Percentiles rank a stretch among this genome's conserved stretches.
These are phyloP conservation scores for Drosophila sturtevanti DNA, from an alignment of 1,140 invertebrate species.

Conservation along the genomic window DNA sequence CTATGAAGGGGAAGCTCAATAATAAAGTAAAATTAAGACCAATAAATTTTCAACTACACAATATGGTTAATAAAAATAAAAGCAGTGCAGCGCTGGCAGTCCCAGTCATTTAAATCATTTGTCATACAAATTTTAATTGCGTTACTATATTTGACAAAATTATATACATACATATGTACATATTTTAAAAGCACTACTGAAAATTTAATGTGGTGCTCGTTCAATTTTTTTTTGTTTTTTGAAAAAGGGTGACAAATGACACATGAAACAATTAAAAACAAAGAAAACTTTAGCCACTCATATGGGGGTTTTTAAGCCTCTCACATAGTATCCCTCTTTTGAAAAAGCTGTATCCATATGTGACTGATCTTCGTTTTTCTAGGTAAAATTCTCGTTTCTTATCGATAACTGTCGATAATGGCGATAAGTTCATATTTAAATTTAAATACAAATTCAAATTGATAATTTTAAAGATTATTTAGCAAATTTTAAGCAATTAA, in stretches of 20 bases:
- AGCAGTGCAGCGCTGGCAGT: too few species aligned
- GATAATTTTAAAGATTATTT: conserved; percentile 11
- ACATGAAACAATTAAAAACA: too few species aligned
- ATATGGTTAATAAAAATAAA: too few species aligned
- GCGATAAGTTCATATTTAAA: not conserved
- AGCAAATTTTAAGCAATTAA: conserved; percentile 19
- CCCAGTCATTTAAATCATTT: too few species aligned
- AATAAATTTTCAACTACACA: not conserved
- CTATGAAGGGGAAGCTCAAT: not conserved
- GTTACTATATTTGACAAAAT: too few species aligned
- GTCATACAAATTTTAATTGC: too few species aligned
- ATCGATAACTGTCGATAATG: conserved; percentile 21
- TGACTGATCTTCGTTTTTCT: conserved; percentile 9
- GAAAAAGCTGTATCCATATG: not conserved
- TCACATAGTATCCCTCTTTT: conserved; percentile 7
- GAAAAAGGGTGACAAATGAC: too few species aligned
- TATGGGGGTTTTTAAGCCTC: conserved; percentile 21
- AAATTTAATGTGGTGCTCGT: too few species aligned
- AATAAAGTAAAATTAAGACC: not conserved
- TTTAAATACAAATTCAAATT: conserved; percentile 24
- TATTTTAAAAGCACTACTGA: too few species aligned
- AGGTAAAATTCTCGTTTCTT: not conserved
- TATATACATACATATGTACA: too few species aligned
- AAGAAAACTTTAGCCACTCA: not conserved
- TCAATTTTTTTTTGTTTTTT: too few species aligned